Percentiles rank a stretch among this genome's conserved stretches.
Evolutionary conservation across 1,140 invertebrate species (phyloP).

Genomic region (Cotesia typhae): DNA sequence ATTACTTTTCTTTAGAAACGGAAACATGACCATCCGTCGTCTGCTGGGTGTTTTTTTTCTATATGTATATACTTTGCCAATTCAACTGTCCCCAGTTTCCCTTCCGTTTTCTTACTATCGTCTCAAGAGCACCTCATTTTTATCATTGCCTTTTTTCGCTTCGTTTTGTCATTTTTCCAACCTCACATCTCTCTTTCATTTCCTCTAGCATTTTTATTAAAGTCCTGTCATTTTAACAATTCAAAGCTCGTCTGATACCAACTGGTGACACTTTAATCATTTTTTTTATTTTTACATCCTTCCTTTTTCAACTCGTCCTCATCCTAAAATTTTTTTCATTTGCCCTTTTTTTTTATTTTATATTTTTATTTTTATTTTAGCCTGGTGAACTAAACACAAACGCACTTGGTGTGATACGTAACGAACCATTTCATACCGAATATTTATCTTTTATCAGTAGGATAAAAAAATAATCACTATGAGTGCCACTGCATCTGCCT

Average conservation of each 20-base stretch:
- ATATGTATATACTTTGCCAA: constrained; percentile 26
- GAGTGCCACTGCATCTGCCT: too few species aligned
- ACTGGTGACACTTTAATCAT: not conserved
- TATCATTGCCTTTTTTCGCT: not conserved
- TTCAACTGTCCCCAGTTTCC: constrained; percentile 20
- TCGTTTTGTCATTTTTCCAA: constrained; percentile 1
- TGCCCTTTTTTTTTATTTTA: too few species aligned
- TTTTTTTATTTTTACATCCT: not conserved
- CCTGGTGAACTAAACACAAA: too few species aligned
- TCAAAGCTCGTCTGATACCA: constrained; percentile 7
- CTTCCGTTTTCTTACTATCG: constrained; percentile 11
- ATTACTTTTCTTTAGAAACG: constrained; percentile 41
- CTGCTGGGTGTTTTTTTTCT: constrained; percentile 16
- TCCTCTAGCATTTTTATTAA: constrained; percentile 8
- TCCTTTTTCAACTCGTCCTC: not conserved
- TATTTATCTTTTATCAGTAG: too few species aligned
- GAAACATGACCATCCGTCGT: constrained; percentile 39
- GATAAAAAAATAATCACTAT: too few species aligned
- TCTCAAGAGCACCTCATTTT: constrained; percentile 8
- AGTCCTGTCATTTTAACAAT: not conserved
- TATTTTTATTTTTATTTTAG: too few species aligned
- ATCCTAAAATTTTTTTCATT: not conserved
- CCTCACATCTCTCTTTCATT: not conserved
- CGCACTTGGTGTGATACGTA: too few species aligned
- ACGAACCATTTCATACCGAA: too few species aligned